Conservation (phyloP, 1,140 invertebrate species). For the Zaprionus inermis region DNA sequence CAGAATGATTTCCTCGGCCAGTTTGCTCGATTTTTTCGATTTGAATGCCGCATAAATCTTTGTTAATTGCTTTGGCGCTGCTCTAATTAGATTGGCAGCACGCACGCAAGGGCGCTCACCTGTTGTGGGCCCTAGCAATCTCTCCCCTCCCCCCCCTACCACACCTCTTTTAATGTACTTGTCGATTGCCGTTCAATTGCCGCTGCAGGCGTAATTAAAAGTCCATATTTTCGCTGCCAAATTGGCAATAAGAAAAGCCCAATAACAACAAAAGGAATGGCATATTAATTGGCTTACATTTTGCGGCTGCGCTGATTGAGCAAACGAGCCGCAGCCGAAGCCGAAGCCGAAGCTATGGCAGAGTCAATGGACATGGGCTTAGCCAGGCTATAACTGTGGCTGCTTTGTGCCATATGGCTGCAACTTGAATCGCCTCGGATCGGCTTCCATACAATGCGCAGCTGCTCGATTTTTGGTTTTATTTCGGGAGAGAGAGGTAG, state of each 20-base stretch:
- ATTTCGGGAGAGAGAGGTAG: neutral
- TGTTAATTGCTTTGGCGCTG: slow-evolving; percentile 14
- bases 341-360: too few species aligned
- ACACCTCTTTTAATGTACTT: slow-evolving; percentile 62
- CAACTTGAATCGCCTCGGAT: slow-evolving; percentile 23
- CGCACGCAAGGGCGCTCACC: slow-evolving; percentile 23
- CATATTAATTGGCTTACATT: slow-evolving; percentile 74
- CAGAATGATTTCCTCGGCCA: slow-evolving; percentile 48
- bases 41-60: slow-evolving; percentile 30
- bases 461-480: slow-evolving; percentile 36
- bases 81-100: slow-evolving; percentile 35
- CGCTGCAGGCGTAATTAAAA: slow-evolving; percentile 71
- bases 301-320: slow-evolving; percentile 51
- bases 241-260: slow-evolving; percentile 45
- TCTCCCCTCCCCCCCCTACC: neutral
- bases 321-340: slow-evolving; percentile 43
- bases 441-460: slow-evolving; percentile 31
- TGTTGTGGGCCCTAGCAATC: slow-evolving; percentile 9
- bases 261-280: slow-evolving; percentile 16
- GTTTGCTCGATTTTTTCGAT: slow-evolving; percentile 41
- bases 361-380: slow-evolving; percentile 42
- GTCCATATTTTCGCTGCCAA: slow-evolving; percentile 65
- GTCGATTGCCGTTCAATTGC: slow-evolving; percentile 57
- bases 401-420: slow-evolving; percentile 37
- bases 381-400: slow-evolving; percentile 8